These are phyloP conservation scores for Tricholaema leucomelas DNA, from an alignment of 2,113 vertebrate genomes.

Conservation along the genomic window DNA sequence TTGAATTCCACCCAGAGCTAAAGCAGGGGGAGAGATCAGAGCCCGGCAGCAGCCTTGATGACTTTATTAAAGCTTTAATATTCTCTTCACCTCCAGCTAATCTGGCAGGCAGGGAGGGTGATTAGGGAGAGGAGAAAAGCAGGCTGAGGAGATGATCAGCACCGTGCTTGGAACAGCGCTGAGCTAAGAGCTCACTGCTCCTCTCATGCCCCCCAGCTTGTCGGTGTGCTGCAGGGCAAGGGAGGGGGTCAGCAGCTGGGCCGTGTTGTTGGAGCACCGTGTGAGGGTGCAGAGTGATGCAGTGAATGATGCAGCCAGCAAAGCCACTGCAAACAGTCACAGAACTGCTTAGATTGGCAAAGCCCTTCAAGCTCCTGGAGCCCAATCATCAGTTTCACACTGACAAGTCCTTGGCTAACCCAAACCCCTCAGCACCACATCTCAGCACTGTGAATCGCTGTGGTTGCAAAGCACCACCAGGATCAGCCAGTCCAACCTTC, in stretches of 20 bases:
- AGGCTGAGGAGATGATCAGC: neutral
- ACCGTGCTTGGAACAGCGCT: neutral
- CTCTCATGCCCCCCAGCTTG: accelerated
- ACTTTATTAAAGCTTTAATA: conserved; percentile 46
- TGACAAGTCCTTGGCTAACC: too few relatives aligned
- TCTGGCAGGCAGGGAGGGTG: neutral
- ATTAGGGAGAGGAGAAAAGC: neutral
- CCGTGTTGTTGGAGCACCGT: neutral
- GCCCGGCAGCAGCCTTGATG: neutral
- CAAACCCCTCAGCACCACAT: too few relatives aligned
- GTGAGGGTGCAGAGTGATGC: neutral
- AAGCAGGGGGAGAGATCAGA: neutral
- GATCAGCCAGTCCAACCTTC: too few relatives aligned
- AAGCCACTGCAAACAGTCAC: too few relatives aligned
- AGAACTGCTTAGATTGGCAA: too few relatives aligned
- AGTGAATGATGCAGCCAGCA: too few relatives aligned
- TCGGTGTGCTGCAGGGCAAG: neutral
- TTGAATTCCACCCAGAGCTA: neutral
- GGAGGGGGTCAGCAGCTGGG: neutral
- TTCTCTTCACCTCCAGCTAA: conserved; percentile 39
- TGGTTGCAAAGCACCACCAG: too few relatives aligned
- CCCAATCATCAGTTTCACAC: too few relatives aligned
- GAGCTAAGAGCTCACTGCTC: neutral
- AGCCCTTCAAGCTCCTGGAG: too few relatives aligned
- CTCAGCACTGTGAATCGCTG: too few relatives aligned